A percentile compares a stretch with the other conserved stretches of the same genome.
phyloP scores from a whole-genome alignment of 2,113 vertebrate genomes.

The Tinamus guttatus region DNA sequence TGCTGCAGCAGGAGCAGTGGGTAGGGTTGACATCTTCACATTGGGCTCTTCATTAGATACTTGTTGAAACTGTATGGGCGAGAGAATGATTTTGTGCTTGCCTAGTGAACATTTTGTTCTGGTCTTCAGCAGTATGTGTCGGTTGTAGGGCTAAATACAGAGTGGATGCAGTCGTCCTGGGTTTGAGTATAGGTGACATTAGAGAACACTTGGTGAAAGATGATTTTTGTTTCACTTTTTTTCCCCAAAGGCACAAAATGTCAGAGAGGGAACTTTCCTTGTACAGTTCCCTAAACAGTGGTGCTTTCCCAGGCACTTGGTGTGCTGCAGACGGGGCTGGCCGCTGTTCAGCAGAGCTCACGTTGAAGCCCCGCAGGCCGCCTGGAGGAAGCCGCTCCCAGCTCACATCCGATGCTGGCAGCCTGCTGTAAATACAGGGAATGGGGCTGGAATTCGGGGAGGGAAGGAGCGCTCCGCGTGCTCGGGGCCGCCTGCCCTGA shows the following conservation, averaged over 20 bases:
- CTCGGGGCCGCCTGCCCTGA: fast-evolving
- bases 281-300: neutral
- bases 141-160: neutral
- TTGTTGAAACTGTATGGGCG: neutral
- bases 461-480: fast-evolving
- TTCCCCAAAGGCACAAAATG: neutral
- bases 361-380: neutral
- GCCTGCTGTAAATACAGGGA: neutral
- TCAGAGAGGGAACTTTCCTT: neutral
- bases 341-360: fast-evolving
- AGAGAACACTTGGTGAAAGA: neutral
- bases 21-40: neutral
- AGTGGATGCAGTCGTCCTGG: neutral
- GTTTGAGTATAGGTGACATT: neutral
- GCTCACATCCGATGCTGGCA: neutral
- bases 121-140: neutral
- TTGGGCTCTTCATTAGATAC: fast-evolving
- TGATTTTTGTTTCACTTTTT: neutral
- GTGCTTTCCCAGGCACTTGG: neutral
- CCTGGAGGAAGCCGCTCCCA: neutral
- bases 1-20: neutral
- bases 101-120: neutral
- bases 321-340: neutral
- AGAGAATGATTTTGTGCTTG: neutral
- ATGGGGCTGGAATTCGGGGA: neutral